Evolutionary conservation across 2,888 invertebrate species (phyloP), one percentile per base, ranked within the genome.

Genomic region (Tetrapedia diversipes): DNA sequence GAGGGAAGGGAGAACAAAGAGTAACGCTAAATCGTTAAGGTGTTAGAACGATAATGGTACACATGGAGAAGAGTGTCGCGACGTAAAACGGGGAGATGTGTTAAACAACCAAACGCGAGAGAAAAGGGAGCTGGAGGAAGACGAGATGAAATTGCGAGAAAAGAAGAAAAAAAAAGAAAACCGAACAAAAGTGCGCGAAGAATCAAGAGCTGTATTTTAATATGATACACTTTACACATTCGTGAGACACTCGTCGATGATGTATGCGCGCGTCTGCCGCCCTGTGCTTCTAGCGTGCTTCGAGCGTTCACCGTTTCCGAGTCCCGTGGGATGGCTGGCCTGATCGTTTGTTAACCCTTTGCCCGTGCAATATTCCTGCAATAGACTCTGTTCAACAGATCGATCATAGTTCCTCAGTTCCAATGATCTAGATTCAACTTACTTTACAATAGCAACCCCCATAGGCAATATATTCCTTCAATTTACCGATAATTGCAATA

Each of bases 191-290:
- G n/a, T n/a, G n/a, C 29, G 43, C 32, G 32, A 56, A 57, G 34
- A 60, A 47, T 63, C 37, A 51, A 82, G 75, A 85, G 74, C 79
- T 86, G 87, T 88, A 88, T 88, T 88, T 88, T 88, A 88, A 80
- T 88, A 88, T 70, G 79, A 78, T 85, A 86, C 81, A 85, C 79
- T 86, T 87, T 86, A 88, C 87, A 84, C 70, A 73, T 63, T 64
- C 67, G 74, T 72, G 77, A 73, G 69, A 76, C 74, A 69, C 70
- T 79, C 63, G 69, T 78, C 77, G 45, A 81, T 81, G 73, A n/a
- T n/a, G n/a, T n/a, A n/a, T 77, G 51, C 73, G 73, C 71, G 67
- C 34, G 47, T 45, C 7, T 56, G 19, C 60, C 47, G 69, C 64
- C n/a, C 74, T 74, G 71, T 57, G 72, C 69, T 75, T 78, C 54